These are phyloP conservation scores for Geococcyx californianus DNA, from an alignment of 2,113 vertebrate species.

Conservation along the genomic window DNA sequence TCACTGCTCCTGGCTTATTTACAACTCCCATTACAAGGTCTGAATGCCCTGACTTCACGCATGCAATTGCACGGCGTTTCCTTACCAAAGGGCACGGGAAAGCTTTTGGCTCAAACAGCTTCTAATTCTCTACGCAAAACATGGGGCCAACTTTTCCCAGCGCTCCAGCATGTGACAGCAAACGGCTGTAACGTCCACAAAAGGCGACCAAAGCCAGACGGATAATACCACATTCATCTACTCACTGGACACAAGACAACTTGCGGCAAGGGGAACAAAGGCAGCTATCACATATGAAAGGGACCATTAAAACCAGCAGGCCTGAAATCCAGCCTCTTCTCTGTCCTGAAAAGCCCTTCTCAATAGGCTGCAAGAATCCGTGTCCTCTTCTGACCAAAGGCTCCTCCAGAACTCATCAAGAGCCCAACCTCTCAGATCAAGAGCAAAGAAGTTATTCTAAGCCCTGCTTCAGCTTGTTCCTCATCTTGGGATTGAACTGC, in stretches of 20 bases:
- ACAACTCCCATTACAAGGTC: not conserved
- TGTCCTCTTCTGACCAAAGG: not conserved
- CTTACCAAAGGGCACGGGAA: not conserved
- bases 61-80: not conserved
- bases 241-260: not conserved
- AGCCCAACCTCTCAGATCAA: not conserved
- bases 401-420: slow-evolving; percentile 1
- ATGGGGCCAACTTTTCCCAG: slow-evolving; percentile 3
- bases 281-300: slow-evolving; percentile 36
- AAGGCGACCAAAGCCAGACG: not conserved
- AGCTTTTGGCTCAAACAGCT: slow-evolving; percentile 8
- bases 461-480: not conserved
- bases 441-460: slow-evolving; percentile 11
- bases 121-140: slow-evolving; percentile 23
- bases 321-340: not conserved
- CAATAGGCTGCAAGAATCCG: not conserved
- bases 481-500: not conserved
- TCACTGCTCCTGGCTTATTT: not conserved
- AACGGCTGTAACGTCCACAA: slow-evolving; percentile 13
- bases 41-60: not conserved
- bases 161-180: slow-evolving; percentile 51
- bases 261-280: slow-evolving; percentile 32
- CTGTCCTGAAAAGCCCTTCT: slow-evolving; percentile 5
- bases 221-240: slow-evolving; percentile 55
- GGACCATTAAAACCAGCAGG: not conserved